Percentiles rank a stretch among this genome's conserved stretches.
Conservation (phyloP, 2,888 invertebrate species). For the Drosophila monieri region DNA sequence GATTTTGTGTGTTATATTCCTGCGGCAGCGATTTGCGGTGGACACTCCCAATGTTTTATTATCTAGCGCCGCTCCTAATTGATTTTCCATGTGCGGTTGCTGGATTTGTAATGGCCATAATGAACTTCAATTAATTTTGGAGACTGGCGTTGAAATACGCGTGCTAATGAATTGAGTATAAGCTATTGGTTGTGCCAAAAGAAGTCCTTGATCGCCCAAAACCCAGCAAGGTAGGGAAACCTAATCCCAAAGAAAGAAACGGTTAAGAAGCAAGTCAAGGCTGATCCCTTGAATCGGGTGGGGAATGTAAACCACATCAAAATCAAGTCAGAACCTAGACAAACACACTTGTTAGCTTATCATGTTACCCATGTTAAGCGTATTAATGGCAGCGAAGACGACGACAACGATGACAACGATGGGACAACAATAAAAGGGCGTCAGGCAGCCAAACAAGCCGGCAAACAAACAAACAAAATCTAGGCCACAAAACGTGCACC, state of each 20-base stretch:
- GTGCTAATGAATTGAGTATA: conserved; percentile 24
- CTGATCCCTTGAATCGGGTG: conserved; percentile 23
- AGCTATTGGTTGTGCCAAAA: not conserved
- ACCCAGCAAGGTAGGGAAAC: not conserved
- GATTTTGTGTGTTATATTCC: conserved; percentile 41
- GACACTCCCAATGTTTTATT: conserved; percentile 62
- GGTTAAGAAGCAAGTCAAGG: conserved; percentile 42
- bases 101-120: conserved; percentile 42
- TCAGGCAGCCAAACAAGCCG: conserved; percentile 43
- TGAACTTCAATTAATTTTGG: conserved; percentile 65
- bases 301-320: conserved; percentile 47
- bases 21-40: conserved; percentile 69
- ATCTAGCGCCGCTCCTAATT: conserved; percentile 61
- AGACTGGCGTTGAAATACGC: conserved; percentile 28
- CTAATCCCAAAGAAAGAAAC: conserved; percentile 20
- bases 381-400: conserved; percentile 61
- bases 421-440: conserved; percentile 52
- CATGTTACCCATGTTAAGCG: conserved; percentile 75
- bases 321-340: conserved; percentile 74
- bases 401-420: conserved; percentile 18
- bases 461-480: conserved; percentile 39
- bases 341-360: conserved; percentile 78
- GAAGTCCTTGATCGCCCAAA: not conserved
- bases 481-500: conserved; percentile 41
- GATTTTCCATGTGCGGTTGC: conserved; percentile 65